phyloP scores from a whole-genome alignment of 2,797 vertebrate species.

The Coregonus suidteri region DNA sequence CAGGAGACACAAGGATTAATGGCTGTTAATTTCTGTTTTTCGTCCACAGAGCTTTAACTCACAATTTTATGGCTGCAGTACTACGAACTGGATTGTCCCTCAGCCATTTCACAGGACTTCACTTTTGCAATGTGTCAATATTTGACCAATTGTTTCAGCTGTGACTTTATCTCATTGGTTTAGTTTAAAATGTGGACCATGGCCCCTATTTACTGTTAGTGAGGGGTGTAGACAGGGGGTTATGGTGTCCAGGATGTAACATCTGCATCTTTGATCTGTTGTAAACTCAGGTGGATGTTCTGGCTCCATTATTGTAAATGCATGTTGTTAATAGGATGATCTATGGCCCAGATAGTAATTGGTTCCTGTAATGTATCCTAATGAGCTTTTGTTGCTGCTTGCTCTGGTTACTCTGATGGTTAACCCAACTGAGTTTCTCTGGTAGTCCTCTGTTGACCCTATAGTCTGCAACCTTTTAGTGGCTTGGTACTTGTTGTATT shows the following conservation, averaged over 20 bases:
- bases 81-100: neutral
- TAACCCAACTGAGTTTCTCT: neutral
- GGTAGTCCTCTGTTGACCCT: neutral
- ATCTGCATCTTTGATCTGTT: neutral
- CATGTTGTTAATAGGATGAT: conserved; percentile 1
- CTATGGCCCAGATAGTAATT: conserved; percentile 9
- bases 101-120: neutral
- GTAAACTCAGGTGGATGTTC: neutral
- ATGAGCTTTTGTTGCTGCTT: neutral
- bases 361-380: conserved; percentile 2
- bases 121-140: neutral
- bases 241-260: neutral
- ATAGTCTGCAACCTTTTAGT: neutral
- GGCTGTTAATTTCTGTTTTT: neutral
- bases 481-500: neutral
- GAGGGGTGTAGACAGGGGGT: neutral
- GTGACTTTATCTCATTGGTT: neutral
- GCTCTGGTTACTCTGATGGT: neutral
- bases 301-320: neutral
- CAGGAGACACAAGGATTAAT: neutral
- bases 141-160: neutral
- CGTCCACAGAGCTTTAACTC: neutral
- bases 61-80: neutral
- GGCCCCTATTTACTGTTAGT: neutral
- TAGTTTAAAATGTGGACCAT: neutral